Percentiles rank a stretch among this genome's conserved stretches.
phyloP scores from a whole-genome alignment of 2,113 vertebrate species.

The Peromyscus polionotus region DNA sequence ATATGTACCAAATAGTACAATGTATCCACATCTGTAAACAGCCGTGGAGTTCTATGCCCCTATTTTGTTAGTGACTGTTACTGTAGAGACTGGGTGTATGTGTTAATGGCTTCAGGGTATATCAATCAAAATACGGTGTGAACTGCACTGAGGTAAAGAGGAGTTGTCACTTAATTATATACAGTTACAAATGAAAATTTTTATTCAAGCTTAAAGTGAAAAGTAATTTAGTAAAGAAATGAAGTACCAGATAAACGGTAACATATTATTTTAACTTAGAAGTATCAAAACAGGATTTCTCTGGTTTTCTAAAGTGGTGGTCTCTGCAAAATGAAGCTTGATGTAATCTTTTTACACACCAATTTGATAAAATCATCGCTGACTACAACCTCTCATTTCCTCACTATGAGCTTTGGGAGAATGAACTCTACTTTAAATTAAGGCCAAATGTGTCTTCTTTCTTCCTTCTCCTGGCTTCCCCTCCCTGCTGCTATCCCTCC shows the following conservation, averaged over 20 bases:
- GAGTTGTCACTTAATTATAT: constrained; percentile 83
- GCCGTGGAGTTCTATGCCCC: constrained; percentile 57
- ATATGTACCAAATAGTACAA: background rate
- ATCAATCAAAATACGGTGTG: constrained; percentile 64
- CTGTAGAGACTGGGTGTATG: constrained; percentile 18
- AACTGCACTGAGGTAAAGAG: constrained; percentile 82
- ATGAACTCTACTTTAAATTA: constrained; percentile 76
- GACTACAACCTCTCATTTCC: constrained; percentile 64
- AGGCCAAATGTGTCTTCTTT: constrained; percentile 77
- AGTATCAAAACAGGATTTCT: constrained; percentile 78
- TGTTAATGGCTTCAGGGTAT: constrained; percentile 70
- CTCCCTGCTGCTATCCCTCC: constrained; percentile 71
- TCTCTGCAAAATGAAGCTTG: constrained; percentile 75
- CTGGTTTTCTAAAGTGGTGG: constrained; percentile 77
- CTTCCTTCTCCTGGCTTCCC: constrained; percentile 66
- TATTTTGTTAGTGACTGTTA: constrained; percentile 6
- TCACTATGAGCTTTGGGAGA: constrained; percentile 68
- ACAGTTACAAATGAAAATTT: constrained; percentile 81
- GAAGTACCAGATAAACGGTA: constrained; percentile 77
- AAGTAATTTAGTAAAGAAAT: constrained; percentile 82
- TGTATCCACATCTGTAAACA: constrained; percentile 46
- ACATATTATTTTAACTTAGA: constrained; percentile 75
- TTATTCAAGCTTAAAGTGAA: constrained; percentile 81
- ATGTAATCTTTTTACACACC: constrained; percentile 71
- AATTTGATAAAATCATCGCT: constrained; percentile 71